Evolutionary conservation across 2,113 vertebrate genomes (phyloP), one percentile per base, ranked within the genome.

Genomic region (Neolamprologus toae): DNA sequence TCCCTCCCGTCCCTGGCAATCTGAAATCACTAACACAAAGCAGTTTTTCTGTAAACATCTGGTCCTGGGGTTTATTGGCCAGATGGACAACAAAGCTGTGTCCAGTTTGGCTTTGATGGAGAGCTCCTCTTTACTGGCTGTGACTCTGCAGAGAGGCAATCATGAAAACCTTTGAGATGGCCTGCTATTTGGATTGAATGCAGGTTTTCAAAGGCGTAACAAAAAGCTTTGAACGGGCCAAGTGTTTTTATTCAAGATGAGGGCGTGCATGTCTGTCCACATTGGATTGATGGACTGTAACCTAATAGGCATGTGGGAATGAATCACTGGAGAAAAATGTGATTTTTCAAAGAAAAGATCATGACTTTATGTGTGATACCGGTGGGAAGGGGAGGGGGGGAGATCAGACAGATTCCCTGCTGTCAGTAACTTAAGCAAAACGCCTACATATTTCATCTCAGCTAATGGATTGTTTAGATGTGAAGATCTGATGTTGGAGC

Each of bases 51-150:
- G 91, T 89, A 92, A 92, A 94, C 93, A 94, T 96, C 94, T 95
- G 94, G 89, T 87, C 86, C 26, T 40, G 68, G 45, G 42, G 78
- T 95, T 94, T 92, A 93, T 89, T 76, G 91, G 81, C 93, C 93
- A 96, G 93, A 95, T 96, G 95, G 93, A 92, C 89, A 89, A 90
- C 90, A 94, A 86, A 91, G 89, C 85, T 28, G n/a, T 55, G 78
- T 90, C 90, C 88, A 92, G 85, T 90, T 90, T 90, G 66, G 86
- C 91, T 85, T 89, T 87, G 84, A 89, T 86, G 88, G 55, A 53
- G 89, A 91, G 84, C 51, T 89, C 45, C 54, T 86, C 63, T 90
- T 82, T 42, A 66, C 51, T n/a, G 37, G 81, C 80, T 84, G 79
- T 86, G 82, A 91, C 78, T 90, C 87, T 63, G 86, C 49, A 86